Conservation (phyloP, 1,140 invertebrate species). For the Eubasilissa regina region DNA sequence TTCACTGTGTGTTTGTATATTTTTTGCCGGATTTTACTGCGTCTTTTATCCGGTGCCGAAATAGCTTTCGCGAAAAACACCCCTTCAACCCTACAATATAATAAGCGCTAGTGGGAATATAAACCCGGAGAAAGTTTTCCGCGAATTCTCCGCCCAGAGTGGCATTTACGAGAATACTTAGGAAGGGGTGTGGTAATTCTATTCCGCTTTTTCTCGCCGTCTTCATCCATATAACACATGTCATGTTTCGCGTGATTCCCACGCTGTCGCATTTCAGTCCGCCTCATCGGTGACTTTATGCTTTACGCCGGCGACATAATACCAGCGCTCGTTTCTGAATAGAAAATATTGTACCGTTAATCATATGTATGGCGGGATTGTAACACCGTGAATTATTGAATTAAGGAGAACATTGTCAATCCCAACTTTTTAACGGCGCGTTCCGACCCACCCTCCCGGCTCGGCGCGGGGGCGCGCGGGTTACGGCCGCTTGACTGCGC, state of each 20-base stretch:
- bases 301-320: no score
- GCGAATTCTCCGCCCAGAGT: not conserved
- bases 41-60: not conserved
- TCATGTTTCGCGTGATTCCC: not conserved
- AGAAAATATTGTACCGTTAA: not conserved
- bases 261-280: no score
- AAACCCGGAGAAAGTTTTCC: not conserved
- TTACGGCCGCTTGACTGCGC: not conserved
- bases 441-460: not conserved
- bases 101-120: constrained; percentile 17
- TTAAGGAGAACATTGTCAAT: not conserved
- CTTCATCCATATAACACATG: constrained; percentile 15
- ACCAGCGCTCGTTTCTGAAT: no score
- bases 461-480: not conserved
- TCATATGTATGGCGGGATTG: no score
- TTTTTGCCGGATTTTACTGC: not conserved
- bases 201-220: constrained; percentile 1
- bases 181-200: constrained; percentile 9
- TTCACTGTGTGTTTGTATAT: no score
- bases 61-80: constrained; percentile 16
- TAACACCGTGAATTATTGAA: not conserved
- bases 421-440: not conserved
- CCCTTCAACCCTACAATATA: not conserved
- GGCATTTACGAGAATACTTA: not conserved
- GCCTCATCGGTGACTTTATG: not conserved